A percentile compares a stretch with the other conserved stretches of the same genome.
Evolutionary conservation across 2,797 vertebrate species (phyloP).

Genomic region (Acrocephalus scirpaceus): DNA sequence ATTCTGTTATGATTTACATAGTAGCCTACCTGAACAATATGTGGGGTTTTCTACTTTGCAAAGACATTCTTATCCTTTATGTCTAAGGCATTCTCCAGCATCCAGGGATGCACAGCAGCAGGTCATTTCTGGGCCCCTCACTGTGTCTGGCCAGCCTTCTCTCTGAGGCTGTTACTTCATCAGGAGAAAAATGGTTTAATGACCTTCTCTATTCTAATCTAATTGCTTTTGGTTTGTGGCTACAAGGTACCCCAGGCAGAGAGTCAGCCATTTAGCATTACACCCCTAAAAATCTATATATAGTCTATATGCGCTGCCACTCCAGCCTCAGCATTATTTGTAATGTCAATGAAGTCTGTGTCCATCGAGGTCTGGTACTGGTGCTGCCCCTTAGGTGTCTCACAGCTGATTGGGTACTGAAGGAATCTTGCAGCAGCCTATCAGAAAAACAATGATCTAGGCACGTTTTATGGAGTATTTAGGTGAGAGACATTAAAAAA

Average conservation of each 20-base stretch:
- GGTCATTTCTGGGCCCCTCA: not conserved
- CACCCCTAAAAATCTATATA: not conserved
- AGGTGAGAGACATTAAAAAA: not conserved
- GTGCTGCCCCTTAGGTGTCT: not conserved
- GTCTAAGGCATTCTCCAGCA: not conserved
- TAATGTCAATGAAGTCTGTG: not conserved
- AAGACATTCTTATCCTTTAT: not conserved
- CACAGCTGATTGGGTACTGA: not conserved
- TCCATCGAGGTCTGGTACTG: not conserved
- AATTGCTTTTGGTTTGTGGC: not conserved
- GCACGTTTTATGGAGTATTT: not conserved
- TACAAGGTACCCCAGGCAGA: not conserved
- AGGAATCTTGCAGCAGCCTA: not conserved
- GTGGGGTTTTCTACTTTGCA: not conserved
- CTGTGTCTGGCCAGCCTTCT: not conserved
- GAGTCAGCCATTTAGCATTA: not conserved
- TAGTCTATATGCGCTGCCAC: not conserved
- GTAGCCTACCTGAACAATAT: not conserved
- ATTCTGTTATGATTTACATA: not conserved
- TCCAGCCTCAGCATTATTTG: not conserved
- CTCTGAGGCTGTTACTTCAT: not conserved
- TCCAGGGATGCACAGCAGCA: not conserved
- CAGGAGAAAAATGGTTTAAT: not conserved
- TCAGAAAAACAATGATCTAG: not conserved
- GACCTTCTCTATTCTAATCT: not conserved